These are phyloP conservation scores for Karalla daura DNA, from an alignment of 2,797 vertebrate genomes.

Conservation along the genomic window DNA sequence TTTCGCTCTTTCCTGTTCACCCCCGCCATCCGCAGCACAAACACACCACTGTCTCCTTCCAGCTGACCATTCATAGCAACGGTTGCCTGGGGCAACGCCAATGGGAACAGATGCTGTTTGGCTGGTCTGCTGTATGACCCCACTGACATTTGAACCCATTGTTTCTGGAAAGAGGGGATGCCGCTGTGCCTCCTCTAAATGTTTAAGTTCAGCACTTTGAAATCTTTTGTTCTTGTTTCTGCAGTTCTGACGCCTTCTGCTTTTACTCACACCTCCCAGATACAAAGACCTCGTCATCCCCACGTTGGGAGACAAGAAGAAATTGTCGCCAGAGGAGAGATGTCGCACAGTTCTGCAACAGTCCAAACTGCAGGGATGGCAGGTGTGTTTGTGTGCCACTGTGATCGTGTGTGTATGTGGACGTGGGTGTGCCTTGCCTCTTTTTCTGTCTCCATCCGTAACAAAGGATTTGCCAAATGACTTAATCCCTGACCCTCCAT, in stretches of 20 bases:
- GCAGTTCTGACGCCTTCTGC: conserved; percentile 23
- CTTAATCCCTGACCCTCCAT: conserved; percentile 70
- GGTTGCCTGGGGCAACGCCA: conserved; percentile 76
- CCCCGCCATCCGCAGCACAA: conserved; percentile 35
- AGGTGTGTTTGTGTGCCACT: conserved; percentile 74
- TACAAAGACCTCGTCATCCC: conserved; percentile 89
- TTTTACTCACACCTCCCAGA: conserved; percentile 75
- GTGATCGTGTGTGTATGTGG: conserved; percentile 44
- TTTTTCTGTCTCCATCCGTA: conserved; percentile 59
- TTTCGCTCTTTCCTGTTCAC: conserved; percentile 20
- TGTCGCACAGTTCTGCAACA: conserved; percentile 90
- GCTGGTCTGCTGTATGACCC: conserved; percentile 68
- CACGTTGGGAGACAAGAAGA: conserved; percentile 81
- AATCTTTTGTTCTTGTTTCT: conserved; percentile 18
- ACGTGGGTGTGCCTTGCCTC: conserved; percentile 26
- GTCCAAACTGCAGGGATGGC: conserved; percentile 93
- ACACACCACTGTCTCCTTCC: conserved; percentile 61
- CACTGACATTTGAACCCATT: conserved; percentile 74
- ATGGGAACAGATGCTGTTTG: conserved; percentile 79
- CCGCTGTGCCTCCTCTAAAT: conserved; percentile 4
- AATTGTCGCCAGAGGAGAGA: conserved; percentile 85
- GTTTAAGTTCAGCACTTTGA: conserved; percentile 22
- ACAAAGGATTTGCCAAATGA: conserved; percentile 76
- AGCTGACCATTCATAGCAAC: conserved; percentile 69
- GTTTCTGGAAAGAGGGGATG: conserved; percentile 49